Percentiles rank a stretch among this genome's conserved stretches.
These are phyloP conservation scores for Melanotaenia maccullochi DNA, from an alignment of 2,797 vertebrate species.

Conservation along the genomic window DNA sequence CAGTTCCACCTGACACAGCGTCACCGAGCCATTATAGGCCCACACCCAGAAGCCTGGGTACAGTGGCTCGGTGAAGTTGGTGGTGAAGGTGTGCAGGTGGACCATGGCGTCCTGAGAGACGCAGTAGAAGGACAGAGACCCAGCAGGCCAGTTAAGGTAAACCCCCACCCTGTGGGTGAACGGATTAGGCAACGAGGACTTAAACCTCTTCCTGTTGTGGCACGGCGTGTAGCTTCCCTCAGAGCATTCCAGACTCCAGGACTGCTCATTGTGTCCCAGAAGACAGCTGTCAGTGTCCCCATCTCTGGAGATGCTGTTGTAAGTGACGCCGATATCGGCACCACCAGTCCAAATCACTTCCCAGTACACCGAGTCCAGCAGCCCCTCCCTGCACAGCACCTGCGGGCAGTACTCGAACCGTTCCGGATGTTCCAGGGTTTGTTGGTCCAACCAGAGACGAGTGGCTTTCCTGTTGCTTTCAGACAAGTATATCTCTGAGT, in stretches of 20 bases:
- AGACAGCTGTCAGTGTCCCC: slow-evolving; percentile 40
- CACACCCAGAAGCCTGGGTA: slow-evolving; percentile 74
- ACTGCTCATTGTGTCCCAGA: slow-evolving; percentile 62
- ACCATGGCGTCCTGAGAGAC: slow-evolving; percentile 58
- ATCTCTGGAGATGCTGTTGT: slow-evolving; percentile 58
- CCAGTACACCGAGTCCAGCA: slow-evolving; percentile 70
- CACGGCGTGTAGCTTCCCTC: slow-evolving; percentile 59
- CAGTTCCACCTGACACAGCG: slow-evolving; percentile 58
- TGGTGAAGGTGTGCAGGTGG: slow-evolving; percentile 71
- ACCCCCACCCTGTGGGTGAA: slow-evolving; percentile 65
- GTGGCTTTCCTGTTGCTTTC: slow-evolving; percentile 52
- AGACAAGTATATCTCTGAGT: slow-evolving; percentile 58
- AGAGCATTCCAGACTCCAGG: slow-evolving; percentile 75
- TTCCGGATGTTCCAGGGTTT: slow-evolving; percentile 29
- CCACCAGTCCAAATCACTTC: slow-evolving; percentile 70
- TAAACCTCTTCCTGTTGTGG: slow-evolving; percentile 48
- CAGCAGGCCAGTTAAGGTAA: slow-evolving; percentile 55
- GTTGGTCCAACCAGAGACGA: slow-evolving; percentile 42
- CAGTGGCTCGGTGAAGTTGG: slow-evolving; percentile 64
- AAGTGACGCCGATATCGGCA: slow-evolving; percentile 63
- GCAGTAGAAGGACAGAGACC: slow-evolving; percentile 69
- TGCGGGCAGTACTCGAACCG: slow-evolving; percentile 65
- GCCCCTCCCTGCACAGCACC: slow-evolving; percentile 71
- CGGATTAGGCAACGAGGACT: slow-evolving; percentile 31
- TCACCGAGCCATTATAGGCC: slow-evolving; percentile 45